These are phyloP conservation scores for Corydoras sp. DNA, from an alignment of 2,113 vertebrate species.

Conservation along the genomic window DNA sequence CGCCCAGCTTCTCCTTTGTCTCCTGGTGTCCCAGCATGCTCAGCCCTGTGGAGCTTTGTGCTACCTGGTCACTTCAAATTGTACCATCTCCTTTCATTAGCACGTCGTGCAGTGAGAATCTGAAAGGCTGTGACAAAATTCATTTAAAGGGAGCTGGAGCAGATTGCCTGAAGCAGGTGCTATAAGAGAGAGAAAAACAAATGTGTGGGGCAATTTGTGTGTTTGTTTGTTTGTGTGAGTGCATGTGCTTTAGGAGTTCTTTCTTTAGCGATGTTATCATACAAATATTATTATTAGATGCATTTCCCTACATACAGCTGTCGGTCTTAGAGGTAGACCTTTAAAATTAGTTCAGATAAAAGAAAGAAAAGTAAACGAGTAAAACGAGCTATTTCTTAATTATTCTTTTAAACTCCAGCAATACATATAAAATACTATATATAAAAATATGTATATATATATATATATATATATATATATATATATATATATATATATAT, in stretches of 20 bases:
- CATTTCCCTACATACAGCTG: not conserved
- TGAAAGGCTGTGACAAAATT: conserved; percentile 98
- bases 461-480: not conserved
- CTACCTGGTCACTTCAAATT: conserved; percentile 97
- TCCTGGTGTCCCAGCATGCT: conserved; percentile 64
- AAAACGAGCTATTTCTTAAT: no score
- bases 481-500: not conserved
- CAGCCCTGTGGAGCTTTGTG: conserved; percentile 85
- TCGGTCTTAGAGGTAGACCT: no score
- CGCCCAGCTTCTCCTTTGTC: conserved; percentile 73
- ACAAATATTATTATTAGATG: not conserved
- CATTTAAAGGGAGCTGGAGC: conserved; percentile 79
- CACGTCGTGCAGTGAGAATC: conserved; percentile 79
- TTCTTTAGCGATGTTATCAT: no score
- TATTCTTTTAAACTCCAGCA: not conserved
- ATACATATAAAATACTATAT: not conserved
- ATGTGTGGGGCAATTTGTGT: conserved; percentile 22
- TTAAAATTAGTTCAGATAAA: no score
- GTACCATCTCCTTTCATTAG: conserved; percentile 99
- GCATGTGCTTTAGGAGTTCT: not conserved
- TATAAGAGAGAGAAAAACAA: conserved; percentile 83
- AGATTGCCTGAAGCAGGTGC: conserved; percentile 94
- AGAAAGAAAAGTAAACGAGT: no score
- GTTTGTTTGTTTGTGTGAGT: conserved; percentile 17
- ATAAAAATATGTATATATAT: not conserved